Conservation (phyloP, 2,888 invertebrate species). For the Xanthorhoe spadicearia region DNA sequence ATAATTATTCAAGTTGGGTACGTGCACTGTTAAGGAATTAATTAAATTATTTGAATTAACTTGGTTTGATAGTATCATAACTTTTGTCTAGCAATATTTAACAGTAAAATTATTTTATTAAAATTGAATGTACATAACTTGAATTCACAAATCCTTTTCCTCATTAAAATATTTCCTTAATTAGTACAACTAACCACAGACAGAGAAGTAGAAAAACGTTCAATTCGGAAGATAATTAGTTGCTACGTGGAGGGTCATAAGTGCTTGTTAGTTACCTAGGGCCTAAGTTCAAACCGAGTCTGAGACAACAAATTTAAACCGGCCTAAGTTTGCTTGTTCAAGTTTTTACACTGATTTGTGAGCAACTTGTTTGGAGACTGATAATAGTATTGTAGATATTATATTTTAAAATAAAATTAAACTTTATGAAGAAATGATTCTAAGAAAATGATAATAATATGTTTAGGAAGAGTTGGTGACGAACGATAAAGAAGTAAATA, state of each 20-base stretch:
- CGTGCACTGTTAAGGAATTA: neutral
- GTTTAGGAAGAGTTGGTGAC: no score
- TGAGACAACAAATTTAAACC: slow-evolving; percentile 15
- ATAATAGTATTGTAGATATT: no score
- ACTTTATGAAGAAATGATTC: neutral
- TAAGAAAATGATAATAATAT: no score
- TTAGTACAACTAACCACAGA: slow-evolving; percentile 9
- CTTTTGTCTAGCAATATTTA: neutral
- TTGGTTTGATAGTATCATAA: neutral
- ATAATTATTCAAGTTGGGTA: slow-evolving; percentile 24
- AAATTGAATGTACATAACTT: neutral
- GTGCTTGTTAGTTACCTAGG: slow-evolving; percentile 31
- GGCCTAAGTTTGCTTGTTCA: slow-evolving; percentile 4
- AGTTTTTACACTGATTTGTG: neutral
- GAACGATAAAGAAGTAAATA: no score
- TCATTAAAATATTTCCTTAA: slow-evolving; percentile 3
- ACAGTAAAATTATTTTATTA: neutral
- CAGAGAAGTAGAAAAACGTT: slow-evolving; percentile 19
- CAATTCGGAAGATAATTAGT: slow-evolving; percentile 28
- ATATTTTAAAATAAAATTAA: no score
- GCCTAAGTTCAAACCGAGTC: slow-evolving; percentile 29
- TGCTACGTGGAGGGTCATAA: slow-evolving; percentile 30
- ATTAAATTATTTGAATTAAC: no score
- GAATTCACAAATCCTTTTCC: no score
- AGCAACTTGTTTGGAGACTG: no score